Evolutionary conservation across 2,888 invertebrate species (phyloP), one percentile per base, ranked within the genome.

Genomic region (Orthonevra nobilis): DNA sequence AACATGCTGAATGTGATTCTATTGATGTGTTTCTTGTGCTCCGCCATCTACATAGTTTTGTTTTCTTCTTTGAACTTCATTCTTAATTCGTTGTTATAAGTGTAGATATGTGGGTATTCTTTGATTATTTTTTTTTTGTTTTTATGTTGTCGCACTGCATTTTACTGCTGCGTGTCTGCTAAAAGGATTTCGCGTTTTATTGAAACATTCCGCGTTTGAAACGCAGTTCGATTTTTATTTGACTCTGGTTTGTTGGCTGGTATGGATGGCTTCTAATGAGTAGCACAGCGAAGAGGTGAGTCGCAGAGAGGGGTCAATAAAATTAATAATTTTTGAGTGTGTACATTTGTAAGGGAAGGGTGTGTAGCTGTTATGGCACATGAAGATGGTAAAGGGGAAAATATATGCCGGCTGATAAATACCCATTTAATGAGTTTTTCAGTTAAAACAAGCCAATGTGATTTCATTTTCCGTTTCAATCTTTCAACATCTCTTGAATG

Each of bases 291-390:
- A 54, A 23, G 20, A 28, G 36, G 44, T 12, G 34, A 30, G n/a
- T n/a, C n/a, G n/a, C n/a, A n/a, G n/a, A n/a, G n/a, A n/a, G n/a
- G n/a, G n/a, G n/a, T 20, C 50, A 19, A 56, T 36, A 50, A 70
- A 70, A 54, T 70, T 77, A 70, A 60, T 77, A 77, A 77, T 64
- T 77, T 77, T 42, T 46, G n/a, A n/a, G n/a, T n/a, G 58, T 54
- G 64, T 66, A 50, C 42, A 50, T 63, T 36, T 30, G 26, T 50
- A 48, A 48, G 19, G 17, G 64, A 54, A 30, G 66, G 64, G 64
- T 44, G 58, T 58, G 42, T 15, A 36, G 64, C 50, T 4, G 5
- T 23, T 23, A n/a, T n/a, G n/a, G n/a, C n/a, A 56, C 28, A 20
- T 1, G 10, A 46, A 60, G 44, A 23, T n/a, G n/a, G n/a, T n/a